These are phyloP conservation scores for Achlya flavicornis DNA, from an alignment of 2,888 invertebrate species.

Conservation along the genomic window DNA sequence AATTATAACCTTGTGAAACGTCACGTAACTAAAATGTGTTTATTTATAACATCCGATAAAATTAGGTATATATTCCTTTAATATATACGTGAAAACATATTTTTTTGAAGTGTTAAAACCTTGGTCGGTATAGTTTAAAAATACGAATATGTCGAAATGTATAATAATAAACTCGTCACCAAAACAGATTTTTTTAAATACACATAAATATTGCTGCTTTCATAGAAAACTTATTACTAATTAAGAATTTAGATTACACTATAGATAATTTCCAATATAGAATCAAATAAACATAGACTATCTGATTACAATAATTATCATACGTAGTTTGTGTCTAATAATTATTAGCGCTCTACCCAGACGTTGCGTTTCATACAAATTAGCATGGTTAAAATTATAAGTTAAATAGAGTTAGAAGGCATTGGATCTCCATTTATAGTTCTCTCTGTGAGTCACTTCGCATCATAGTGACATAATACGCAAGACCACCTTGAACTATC, in stretches of 20 bases:
- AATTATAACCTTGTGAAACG: not conserved
- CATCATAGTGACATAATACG: conserved; percentile 52
- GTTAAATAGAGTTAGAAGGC: conserved; percentile 17
- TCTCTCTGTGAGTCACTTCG: conserved; percentile 46
- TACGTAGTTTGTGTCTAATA: not conserved
- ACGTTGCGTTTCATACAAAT: conserved; percentile 26
- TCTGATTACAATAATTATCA: not conserved
- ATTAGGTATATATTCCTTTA: not conserved
- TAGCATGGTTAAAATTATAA: conserved; percentile 33
- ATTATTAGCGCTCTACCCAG: not conserved
- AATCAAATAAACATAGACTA: not conserved
- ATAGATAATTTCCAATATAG: too few species aligned
- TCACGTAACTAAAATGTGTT: not conserved
- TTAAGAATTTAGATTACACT: too few species aligned
- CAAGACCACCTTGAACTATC: conserved; percentile 28
- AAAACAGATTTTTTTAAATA: too few species aligned
- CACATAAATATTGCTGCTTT: too few species aligned
- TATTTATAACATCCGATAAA: not conserved
- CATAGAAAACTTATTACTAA: too few species aligned
- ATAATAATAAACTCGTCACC: too few species aligned
- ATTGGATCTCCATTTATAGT: conserved; percentile 43
- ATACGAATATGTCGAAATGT: too few species aligned
- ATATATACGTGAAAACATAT: not conserved
- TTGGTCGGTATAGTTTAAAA: too few species aligned
- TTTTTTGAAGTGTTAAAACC: too few species aligned